These are phyloP conservation scores for Istiophorus platypterus DNA, from an alignment of 2,113 vertebrate genomes.

Conservation along the genomic window DNA sequence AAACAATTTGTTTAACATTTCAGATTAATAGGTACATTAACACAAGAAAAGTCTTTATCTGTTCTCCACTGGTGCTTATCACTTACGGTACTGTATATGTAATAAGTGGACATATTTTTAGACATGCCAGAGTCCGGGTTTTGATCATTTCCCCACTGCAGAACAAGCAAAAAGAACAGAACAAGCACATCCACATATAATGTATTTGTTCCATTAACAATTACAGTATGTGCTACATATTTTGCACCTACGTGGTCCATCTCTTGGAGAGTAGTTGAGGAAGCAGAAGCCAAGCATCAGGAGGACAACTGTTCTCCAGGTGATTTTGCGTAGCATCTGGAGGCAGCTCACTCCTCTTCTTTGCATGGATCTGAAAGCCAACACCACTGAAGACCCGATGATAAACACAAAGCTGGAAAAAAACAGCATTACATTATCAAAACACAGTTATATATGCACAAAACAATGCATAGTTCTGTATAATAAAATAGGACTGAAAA, in stretches of 20 bases:
- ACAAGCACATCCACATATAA: neutral
- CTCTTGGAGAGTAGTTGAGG: slow-evolving; percentile 84
- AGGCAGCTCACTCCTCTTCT: slow-evolving; percentile 71
- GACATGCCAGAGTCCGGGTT: neutral
- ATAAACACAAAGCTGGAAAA: slow-evolving; percentile 84
- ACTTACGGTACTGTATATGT: neutral
- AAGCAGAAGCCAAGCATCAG: slow-evolving; percentile 81
- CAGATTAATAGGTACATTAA: slow-evolving; percentile 4
- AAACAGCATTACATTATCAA: slow-evolving; percentile 7
- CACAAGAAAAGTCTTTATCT: neutral
- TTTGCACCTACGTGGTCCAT: slow-evolving; percentile 75
- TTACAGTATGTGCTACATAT: neutral
- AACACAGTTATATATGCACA: neutral
- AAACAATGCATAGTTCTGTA: neutral
- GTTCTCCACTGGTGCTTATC: slow-evolving; percentile 1
- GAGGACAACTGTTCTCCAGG: slow-evolving; percentile 77
- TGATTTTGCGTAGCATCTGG: slow-evolving; percentile 79
- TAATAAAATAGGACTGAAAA: neutral
- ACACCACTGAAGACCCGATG: slow-evolving; percentile 81
- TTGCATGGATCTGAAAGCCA: slow-evolving; percentile 82
- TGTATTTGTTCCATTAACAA: slow-evolving; percentile 4
- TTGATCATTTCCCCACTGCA: neutral
- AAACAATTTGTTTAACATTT: neutral
- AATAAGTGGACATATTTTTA: slow-evolving; percentile 7
- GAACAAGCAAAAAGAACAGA: slow-evolving; percentile 27